These are phyloP conservation scores for Odontomyia ornata DNA, from an alignment of 2,888 invertebrate genomes.

Conservation along the genomic window DNA sequence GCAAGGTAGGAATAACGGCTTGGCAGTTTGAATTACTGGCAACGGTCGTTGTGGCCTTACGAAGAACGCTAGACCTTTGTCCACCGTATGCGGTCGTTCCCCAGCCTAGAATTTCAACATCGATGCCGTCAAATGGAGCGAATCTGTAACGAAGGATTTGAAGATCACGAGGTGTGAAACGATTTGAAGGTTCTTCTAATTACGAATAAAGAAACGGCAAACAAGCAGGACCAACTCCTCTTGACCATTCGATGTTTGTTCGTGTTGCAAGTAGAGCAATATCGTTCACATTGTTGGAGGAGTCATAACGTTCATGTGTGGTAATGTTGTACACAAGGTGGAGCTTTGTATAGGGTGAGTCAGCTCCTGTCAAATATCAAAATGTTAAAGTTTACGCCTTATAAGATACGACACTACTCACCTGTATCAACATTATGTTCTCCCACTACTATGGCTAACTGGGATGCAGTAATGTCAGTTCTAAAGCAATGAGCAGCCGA, in stretches of 20 bases:
- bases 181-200: background rate
- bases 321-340: constrained; percentile 61
- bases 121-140: constrained; percentile 46
- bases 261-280: constrained; percentile 66
- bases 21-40: constrained; percentile 64
- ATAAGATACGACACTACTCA: constrained; percentile 49
- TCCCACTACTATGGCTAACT: constrained; percentile 66
- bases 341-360: constrained; percentile 61
- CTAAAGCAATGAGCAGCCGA: constrained; percentile 68
- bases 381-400: background rate
- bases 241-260: constrained; percentile 64
- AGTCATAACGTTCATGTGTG: constrained; percentile 63
- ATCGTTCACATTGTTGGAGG: constrained; percentile 63
- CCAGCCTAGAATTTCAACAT: constrained; percentile 66
- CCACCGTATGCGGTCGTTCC: constrained; percentile 68
- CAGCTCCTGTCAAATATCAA: constrained; percentile 27
- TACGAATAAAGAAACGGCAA: constrained; percentile 62
- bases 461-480: constrained; percentile 54
- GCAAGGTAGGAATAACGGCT: constrained; percentile 52
- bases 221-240: constrained; percentile 70
- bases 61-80: constrained; percentile 64
- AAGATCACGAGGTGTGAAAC: too few relatives aligned
- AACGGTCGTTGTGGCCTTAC: constrained; percentile 66
- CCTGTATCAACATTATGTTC: constrained; percentile 66
- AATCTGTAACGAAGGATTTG: too few relatives aligned